Evolutionary conservation across 1,140 invertebrate species (phyloP), one percentile per base, ranked within the genome.

Genomic region (Lepidotrigona ventralis): DNA sequence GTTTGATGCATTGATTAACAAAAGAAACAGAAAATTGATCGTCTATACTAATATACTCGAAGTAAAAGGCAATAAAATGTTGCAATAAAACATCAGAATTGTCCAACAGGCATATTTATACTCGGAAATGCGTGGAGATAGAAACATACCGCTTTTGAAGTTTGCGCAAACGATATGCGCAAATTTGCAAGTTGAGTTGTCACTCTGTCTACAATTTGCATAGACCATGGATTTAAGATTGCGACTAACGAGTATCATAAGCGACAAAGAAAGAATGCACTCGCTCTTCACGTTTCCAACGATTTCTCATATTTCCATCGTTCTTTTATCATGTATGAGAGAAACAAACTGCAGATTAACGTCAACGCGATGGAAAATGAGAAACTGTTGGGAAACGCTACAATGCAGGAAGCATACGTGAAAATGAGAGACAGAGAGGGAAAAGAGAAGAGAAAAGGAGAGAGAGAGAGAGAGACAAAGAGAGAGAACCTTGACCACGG

Each of bases 401-500:
- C 5, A 54, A 66, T 0, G 29, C 46, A 66, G 46, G 21, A 21
- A 46, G 70, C 51, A 53, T 69, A 54, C 26, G 19, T 26, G 71
- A 75, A 66, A 79, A 51, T 21, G 53, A 79, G 3, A 64, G 63
- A 81, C 76, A 83, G 53, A 76, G n/a, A 76, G 71, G 26, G 15
- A 64, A 39, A 53, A 89, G 63, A 84, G 66, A 46, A 46, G 39
- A 81, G 51, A 66, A 26, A 66, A 60, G n/a, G 23, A 60, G 23
- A 60, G 11, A 23, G 23, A 76, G 71, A 29, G 14, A 39, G 53
- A 89, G 60, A 85, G 66, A n/a, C n/a, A n/a, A 2, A 33, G 29
- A 81, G 51, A 66, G 26, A 66, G 33, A 78, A 86, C 60, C 69
- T 83, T 68, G 79, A 88, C 81, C 85, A 60, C 51, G 56, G 54